Percentiles rank a stretch among this genome's conserved stretches.
phyloP scores from a whole-genome alignment of 2,888 invertebrate genomes.

The Drosophila robusta region DNA sequence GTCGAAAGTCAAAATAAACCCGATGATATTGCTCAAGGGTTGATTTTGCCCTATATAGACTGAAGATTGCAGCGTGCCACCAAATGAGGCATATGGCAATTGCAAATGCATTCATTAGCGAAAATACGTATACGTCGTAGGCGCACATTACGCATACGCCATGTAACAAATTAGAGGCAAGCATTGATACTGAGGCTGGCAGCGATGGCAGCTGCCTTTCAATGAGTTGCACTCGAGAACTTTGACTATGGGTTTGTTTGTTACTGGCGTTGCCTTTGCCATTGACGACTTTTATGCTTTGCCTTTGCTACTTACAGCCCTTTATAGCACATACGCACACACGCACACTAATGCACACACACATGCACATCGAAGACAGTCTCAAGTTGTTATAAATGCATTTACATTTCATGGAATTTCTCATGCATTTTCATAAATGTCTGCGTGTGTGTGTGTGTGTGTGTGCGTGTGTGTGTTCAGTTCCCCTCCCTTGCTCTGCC shows the following conservation, averaged over 20 bases:
- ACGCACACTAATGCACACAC: slow-evolving; percentile 2
- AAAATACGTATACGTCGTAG: slow-evolving; percentile 35
- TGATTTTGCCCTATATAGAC: slow-evolving; percentile 5
- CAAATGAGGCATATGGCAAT: slow-evolving; percentile 2
- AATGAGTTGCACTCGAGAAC: background rate
- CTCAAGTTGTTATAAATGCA: slow-evolving; percentile 54
- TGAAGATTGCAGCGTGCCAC: background rate
- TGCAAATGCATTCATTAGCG: slow-evolving; percentile 34
- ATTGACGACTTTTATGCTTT: slow-evolving; percentile 25
- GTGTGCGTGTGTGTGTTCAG: slow-evolving; percentile 17
- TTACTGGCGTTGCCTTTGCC: slow-evolving; percentile 13
- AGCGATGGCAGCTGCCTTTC: slow-evolving; percentile 17
- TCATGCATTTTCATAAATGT: slow-evolving; percentile 32
- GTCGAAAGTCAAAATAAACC: slow-evolving; percentile 24
- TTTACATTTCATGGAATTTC: slow-evolving; percentile 20
- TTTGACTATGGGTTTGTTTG: slow-evolving; percentile 1
- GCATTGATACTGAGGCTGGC: background rate
- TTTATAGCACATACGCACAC: background rate
- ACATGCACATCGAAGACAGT: slow-evolving; percentile 4
- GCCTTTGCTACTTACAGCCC: slow-evolving; percentile 26
- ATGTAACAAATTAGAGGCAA: slow-evolving; percentile 38
- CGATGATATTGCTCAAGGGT: slow-evolving; percentile 25
- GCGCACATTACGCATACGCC: slow-evolving; percentile 26
- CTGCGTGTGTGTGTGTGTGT: slow-evolving; percentile 2
- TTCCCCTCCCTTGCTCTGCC: slow-evolving; percentile 15